Evolutionary conservation across 2,113 vertebrate species (phyloP), one percentile per base, ranked within the genome.

Genomic region (Pedionomus torquatus): DNA sequence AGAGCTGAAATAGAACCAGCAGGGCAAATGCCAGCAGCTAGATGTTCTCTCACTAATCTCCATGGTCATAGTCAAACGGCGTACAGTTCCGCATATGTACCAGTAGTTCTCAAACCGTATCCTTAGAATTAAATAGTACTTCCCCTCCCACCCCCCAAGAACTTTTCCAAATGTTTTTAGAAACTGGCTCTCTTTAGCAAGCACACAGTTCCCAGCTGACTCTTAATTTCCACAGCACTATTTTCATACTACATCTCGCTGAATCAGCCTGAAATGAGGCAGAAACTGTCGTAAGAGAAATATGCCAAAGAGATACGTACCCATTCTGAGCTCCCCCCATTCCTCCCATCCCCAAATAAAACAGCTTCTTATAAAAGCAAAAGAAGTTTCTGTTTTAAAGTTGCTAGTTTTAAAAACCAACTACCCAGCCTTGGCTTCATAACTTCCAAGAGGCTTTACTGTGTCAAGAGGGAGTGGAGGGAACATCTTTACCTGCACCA

Each of bases 241-340:
- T 74, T 88, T 83, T 90, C 39, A 91, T 37, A 77, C 17, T 69
- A 48, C 70, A 68, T 18, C 35, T 51, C 66, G 28, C 55, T 49
- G 46, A 66, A 87, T 66, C 28, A 70, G 83, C n/a, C 72, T 55
- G 39, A 77, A 83, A 46, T 14, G 39, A 24, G 43, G 43, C 33
- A 52, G 84, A 69, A 41, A 44, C 26, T n/a, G 43, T 30, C 14
- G 1, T 30, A 71, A 54, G 23, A 82, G 25, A 66, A 48, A 90
- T 71, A 71, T 0, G 2, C 0, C 0, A 12, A 39, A 43, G 39
- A 55, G 16, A 71, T 69, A 43, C 2, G 18, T 2, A 49, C 35
- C 44, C 54, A 7, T 39, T 60, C 46, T 0, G 3, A 78, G 41
- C 16, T 54, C 46, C 46, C 10, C 46, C 46, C 18, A 7, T 8